Evolutionary conservation across 2,797 vertebrate species (phyloP), one percentile per base, ranked within the genome.

Genomic region (Pelodytes ibericus): DNA sequence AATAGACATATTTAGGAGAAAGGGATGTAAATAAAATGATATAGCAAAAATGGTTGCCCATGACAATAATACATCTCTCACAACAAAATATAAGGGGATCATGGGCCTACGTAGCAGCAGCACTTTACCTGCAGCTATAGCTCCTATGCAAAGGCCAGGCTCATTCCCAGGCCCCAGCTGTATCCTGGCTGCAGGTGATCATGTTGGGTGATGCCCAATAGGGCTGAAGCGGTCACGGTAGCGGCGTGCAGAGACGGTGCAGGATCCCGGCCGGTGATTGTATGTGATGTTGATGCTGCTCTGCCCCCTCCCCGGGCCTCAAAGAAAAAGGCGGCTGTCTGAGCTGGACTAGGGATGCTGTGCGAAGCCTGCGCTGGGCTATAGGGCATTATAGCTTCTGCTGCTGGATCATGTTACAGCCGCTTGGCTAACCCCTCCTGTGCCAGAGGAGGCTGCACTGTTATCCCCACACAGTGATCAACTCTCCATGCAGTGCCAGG

Each of bases 101-200:
- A 36, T 24, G 15, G 9, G 24, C 22, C 58, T 64, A 64, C 8
- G 16, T 8, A 62, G 58, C 33, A 33, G 63, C 36, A 56, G 31
- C 25, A 56, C 4, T 6, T 58, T 77, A 77, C 74, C 74, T 77
- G 74, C 61, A 39, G 67, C 25, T 8, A 20, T 33, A 60, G 74
- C 31, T 77, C 74, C 67, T 71, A 64, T 44, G 58, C 65, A 16
- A 36, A 60, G 68, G 49, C 70, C 67, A 26, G 44, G 75, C 51
- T 72, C 68, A 59, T 65, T 8, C 26, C 26, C 64, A 15, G 64
- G n/a, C 36, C 27, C n/a, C 39, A 18, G 68, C 25, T 31, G 25
- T 6, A 24, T 70, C 66, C 51, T 72, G 49, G 75, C 61, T 65
- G 75, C 69, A 22, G 68, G 30, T 2, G 16, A 33, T 27, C 75